phyloP scores from a whole-genome alignment of 2,797 vertebrate genomes.

The Siniperca obscura region DNA sequence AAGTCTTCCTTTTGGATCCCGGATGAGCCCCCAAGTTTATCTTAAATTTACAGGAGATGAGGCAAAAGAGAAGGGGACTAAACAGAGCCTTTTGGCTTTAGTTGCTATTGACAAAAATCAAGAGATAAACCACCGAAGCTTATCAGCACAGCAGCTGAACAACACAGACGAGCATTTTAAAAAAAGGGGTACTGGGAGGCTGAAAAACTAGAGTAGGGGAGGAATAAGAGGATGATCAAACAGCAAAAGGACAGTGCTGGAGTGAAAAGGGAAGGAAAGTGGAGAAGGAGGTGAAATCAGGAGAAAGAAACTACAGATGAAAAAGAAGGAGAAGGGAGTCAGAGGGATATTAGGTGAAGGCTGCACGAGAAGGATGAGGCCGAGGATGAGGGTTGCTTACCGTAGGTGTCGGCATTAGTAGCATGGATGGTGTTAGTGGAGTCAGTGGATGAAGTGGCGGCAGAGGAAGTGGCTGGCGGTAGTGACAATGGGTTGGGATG shows the following conservation, averaged over 20 bases:
- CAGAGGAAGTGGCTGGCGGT: constrained; percentile 66
- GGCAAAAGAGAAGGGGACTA: background rate
- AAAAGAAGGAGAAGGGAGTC: background rate
- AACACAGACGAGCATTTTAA: background rate
- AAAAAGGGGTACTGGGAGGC: background rate
- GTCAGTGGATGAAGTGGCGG: constrained; percentile 63
- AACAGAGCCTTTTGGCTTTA: background rate
- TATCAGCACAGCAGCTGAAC: background rate
- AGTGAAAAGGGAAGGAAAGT: no score
- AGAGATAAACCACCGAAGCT: background rate
- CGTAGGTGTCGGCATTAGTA: constrained; percentile 73
- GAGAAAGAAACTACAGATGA: background rate
- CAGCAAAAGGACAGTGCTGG: background rate
- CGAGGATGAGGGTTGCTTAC: constrained; percentile 63
- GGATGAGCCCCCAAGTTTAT: background rate
- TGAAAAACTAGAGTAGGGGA: background rate
- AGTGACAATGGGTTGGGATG: constrained; percentile 33
- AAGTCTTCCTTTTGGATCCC: background rate
- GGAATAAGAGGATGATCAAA: background rate
- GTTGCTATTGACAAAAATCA: background rate
- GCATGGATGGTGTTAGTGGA: constrained; percentile 77
- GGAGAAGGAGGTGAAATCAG: background rate
- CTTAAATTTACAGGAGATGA: background rate
- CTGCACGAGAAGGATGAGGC: background rate
- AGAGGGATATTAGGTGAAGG: background rate